These are phyloP conservation scores for Danaus melanippus DNA, from an alignment of 1,140 invertebrate species.

Conservation along the genomic window DNA sequence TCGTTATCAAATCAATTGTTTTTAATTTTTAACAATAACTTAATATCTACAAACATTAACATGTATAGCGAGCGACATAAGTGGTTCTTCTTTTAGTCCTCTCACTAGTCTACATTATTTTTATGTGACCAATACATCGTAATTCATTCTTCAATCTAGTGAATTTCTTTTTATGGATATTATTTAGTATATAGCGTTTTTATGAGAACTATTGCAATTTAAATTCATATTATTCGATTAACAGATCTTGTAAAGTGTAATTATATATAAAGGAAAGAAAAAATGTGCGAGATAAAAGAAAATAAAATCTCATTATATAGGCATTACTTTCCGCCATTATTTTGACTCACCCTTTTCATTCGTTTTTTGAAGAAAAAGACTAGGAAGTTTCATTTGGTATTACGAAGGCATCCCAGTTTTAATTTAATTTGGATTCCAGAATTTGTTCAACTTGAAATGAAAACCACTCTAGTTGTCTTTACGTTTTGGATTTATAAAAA, in stretches of 20 bases:
- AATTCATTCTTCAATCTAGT: too few species aligned
- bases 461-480: background rate
- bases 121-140: too few species aligned
- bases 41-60: too few species aligned
- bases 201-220: too few species aligned
- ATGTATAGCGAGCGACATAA: too few species aligned
- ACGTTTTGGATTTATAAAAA: background rate
- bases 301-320: conserved; percentile 37
- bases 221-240: background rate
- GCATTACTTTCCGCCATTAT: conserved; percentile 33
- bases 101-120: too few species aligned
- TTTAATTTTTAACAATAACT: too few species aligned
- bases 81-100: too few species aligned
- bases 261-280: conserved; percentile 19
- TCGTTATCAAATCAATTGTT: too few species aligned
- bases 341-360: conserved; percentile 29
- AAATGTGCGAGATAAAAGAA: conserved; percentile 31
- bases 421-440: conserved; percentile 13
- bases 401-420: conserved; percentile 9
- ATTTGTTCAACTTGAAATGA: conserved; percentile 6
- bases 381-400: conserved; percentile 16
- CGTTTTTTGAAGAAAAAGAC: conserved; percentile 18
- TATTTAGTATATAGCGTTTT: too few species aligned
- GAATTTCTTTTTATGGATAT: too few species aligned
- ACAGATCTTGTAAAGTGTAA: conserved; percentile 12